Evolutionary conservation across 2,888 invertebrate species (phyloP), one percentile per base, ranked within the genome.

Genomic region (Lampropteryx suffumata): DNA sequence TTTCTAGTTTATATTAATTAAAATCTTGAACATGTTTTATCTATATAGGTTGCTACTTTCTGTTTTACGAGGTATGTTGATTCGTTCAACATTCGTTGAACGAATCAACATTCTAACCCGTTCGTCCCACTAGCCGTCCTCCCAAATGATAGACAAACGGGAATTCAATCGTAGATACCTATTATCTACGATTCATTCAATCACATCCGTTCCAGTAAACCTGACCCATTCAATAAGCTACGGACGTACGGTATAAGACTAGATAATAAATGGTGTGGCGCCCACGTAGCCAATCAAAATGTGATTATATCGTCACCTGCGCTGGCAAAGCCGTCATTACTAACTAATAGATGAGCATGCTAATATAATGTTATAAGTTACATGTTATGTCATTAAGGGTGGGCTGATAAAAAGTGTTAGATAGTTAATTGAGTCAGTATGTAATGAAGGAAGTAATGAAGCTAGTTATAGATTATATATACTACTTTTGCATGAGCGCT

Each of bases 321-420:
- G 21, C 14, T 28, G 8, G 32, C n/a, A 3, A 8, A 17, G 24
- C 41, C 42, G 59, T 59, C 59, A 57, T 56, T 61, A 59, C 42
- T 45, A 53, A 50, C 55, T 55, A 67, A 65, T 63, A 39, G 64
- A 66, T 59, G 55, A 57, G 46, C 57, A 57, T 63, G 62, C 49
- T 64, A 59, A 60, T 64, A 56, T 60, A 65, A 65, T 62, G 61
- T 62, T 62, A 64, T 35, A 35, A 3, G 8, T 59, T 50, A 53
- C 65, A 58, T 56, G 61, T 64, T 58, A 68, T 62, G 49, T 51
- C 59, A 66, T 64, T 65, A 66, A 28, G 27, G 55, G 57, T 53
- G 46, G 50, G 32, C 48, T 11, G n/a, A 49, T 41, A 68, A 68
- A 65, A 67, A 65, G 51, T 24, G 42, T 17, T 17, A 17, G 17